Conservation (phyloP, 2,797 vertebrate genomes). For the Australoheros facetus region DNA sequence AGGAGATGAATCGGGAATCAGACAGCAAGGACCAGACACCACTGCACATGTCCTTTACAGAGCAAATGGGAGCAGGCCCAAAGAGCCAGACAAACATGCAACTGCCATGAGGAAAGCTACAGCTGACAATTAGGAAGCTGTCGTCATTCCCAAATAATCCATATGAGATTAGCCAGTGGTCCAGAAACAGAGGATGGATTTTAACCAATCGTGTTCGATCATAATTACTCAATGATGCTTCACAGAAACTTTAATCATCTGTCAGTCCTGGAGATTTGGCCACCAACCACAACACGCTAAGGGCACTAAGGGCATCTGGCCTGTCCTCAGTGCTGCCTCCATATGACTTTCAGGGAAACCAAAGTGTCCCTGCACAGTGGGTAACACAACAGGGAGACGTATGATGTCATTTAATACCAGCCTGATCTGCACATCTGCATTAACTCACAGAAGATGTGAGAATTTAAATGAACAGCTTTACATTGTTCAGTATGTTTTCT, state of each 20-base stretch:
- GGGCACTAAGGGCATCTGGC: constrained; percentile 41
- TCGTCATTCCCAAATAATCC: constrained; percentile 30
- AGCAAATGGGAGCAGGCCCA: constrained; percentile 30
- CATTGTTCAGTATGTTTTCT: not conserved
- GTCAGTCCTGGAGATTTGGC: constrained; percentile 43
- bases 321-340: not conserved
- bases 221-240: constrained; percentile 55
- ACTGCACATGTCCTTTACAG: constrained; percentile 48
- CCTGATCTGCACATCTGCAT: constrained; percentile 13
- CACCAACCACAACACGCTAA: constrained; percentile 9
- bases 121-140: constrained; percentile 56
- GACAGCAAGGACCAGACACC: constrained; percentile 29
- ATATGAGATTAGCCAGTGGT: constrained; percentile 20
- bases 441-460: constrained; percentile 9
- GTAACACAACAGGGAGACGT: not conserved
- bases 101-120: not conserved
- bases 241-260: constrained; percentile 57
- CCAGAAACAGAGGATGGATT: constrained; percentile 18
- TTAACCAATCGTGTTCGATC: constrained; percentile 25
- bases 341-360: constrained; percentile 25
- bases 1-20: constrained; percentile 39
- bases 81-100: constrained; percentile 27
- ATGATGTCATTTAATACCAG: constrained; percentile 9
- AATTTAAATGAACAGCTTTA: not conserved
- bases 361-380: not conserved